Evolutionary conservation across 2,113 vertebrate genomes (phyloP), one percentile per base, ranked within the genome.

Genomic region (Myotis lucifugus): DNA sequence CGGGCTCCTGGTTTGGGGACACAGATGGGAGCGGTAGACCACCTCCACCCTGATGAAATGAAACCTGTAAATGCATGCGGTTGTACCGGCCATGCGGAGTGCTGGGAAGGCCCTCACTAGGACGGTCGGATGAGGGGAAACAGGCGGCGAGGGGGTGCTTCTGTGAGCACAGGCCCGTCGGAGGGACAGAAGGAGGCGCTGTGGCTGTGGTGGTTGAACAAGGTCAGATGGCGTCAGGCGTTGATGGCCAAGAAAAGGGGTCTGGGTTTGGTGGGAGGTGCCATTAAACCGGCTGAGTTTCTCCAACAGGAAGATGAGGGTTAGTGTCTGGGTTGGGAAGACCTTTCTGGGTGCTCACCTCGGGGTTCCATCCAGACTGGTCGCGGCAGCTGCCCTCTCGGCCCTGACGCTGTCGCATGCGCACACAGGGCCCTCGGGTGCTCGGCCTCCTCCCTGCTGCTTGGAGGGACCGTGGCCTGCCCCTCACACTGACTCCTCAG

Each of bases 91-190:
- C 12, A 18, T 0, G 13, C 3, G 2, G 8, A 17, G 23, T 12
- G 14, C 40, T 14, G 0, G 0, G 29, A 42, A 37, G 21, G 19
- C 21, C 27, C 27, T 1, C 3, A 3, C 2, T 0, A 18, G 23
- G 23, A 11, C 2, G 7, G 5, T 2, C 5, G 12, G 85, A 10
- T 9, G 6, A 37, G 2, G 21, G 8, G 32, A 5, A 3, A 10
- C 0, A 1, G 27, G 61, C 7, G 17, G 34, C 0, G 21, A n/a
- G 14, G 18, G 19, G 0, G n/a, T 7, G 6, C 25, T 52, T 12
- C 21, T 37, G 23, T 0, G 23, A 9, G 40, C 50, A 27, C 42
- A 10, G 50, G 40, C 27, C 34, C 1, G 6, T 5, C 0, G 11
- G 85, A 17, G 29, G 32, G 64, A 11, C 25, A 34, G 18, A 25